Evolutionary conservation across 1,140 invertebrate genomes (phyloP).

Genomic region (Euura lappo): DNA sequence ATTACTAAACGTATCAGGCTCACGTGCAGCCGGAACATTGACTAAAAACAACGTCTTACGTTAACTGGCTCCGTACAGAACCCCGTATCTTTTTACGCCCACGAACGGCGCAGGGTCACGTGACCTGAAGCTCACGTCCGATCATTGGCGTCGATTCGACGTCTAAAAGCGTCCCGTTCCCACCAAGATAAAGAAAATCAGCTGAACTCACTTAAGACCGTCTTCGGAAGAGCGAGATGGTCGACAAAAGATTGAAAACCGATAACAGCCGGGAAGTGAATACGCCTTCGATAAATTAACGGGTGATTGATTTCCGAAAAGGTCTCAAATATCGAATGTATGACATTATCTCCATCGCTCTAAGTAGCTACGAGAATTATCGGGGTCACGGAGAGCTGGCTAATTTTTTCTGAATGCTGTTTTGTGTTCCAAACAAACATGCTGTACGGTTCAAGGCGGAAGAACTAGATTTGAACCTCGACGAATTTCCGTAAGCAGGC

Average conservation of each 20-base stretch:
- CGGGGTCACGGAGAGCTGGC: no score
- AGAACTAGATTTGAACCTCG: no score
- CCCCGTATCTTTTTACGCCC: conserved; percentile 5
- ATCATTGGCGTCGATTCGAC: not conserved
- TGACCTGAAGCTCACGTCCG: not conserved
- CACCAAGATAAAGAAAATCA: not conserved
- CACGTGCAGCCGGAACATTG: not conserved
- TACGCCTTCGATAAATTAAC: not conserved
- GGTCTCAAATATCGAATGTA: no score
- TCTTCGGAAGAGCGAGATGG: not conserved
- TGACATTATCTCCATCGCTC: no score
- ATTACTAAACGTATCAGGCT: not conserved
- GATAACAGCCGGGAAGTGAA: not conserved
- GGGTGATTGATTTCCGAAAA: no score
- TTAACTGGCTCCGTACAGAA: not conserved
- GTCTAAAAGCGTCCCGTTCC: not conserved
- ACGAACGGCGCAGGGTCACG: not conserved
- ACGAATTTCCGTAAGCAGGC: no score
- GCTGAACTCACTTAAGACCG: not conserved
- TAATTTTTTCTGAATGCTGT: no score
- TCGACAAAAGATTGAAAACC: not conserved
- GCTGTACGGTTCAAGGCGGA: no score
- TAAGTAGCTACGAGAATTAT: no score
- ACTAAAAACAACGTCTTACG: not conserved
- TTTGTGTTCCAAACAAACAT: no score